Percentiles rank a stretch among this genome's conserved stretches.
Conservation (phyloP, 2,113 vertebrate genomes). For the Columba livia region DNA sequence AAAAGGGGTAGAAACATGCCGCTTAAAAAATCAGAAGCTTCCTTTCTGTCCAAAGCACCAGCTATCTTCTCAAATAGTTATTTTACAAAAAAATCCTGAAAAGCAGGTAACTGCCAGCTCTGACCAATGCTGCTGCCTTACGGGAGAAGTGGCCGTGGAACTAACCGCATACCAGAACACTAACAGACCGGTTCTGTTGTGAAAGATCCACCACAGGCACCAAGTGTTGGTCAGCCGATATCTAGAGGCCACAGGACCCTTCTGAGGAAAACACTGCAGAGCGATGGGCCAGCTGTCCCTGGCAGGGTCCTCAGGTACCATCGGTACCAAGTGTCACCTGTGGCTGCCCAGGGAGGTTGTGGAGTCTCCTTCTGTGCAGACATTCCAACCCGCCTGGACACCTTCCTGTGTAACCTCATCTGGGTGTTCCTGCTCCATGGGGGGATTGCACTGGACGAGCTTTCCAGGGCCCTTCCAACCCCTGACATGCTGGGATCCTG, state of each 20-base stretch:
- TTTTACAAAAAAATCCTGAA: slow-evolving; percentile 56
- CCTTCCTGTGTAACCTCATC: too few species aligned
- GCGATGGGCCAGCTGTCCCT: background rate
- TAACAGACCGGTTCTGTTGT: background rate
- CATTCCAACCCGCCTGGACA: too few species aligned
- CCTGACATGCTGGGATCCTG: too few species aligned
- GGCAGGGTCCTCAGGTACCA: background rate
- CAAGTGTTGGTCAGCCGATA: background rate
- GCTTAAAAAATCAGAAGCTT: slow-evolving; percentile 9
- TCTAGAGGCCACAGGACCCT: background rate
- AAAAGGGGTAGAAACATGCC: background rate
- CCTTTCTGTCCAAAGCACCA: slow-evolving; percentile 24
- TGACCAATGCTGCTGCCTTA: slow-evolving; percentile 47
- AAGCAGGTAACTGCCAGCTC: slow-evolving; percentile 45
- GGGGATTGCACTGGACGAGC: too few species aligned
- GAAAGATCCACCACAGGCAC: background rate
- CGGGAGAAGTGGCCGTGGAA: slow-evolving; percentile 25
- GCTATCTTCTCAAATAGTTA: slow-evolving; percentile 29
- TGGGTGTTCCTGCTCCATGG: too few species aligned
- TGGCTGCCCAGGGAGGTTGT: too few species aligned
- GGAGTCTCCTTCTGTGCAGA: too few species aligned
- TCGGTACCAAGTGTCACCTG: too few species aligned
- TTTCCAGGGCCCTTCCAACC: too few species aligned
- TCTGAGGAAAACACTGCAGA: background rate
- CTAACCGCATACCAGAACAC: background rate